Conservation (phyloP, 2,113 vertebrate species). For the Ictalurus punctatus region DNA sequence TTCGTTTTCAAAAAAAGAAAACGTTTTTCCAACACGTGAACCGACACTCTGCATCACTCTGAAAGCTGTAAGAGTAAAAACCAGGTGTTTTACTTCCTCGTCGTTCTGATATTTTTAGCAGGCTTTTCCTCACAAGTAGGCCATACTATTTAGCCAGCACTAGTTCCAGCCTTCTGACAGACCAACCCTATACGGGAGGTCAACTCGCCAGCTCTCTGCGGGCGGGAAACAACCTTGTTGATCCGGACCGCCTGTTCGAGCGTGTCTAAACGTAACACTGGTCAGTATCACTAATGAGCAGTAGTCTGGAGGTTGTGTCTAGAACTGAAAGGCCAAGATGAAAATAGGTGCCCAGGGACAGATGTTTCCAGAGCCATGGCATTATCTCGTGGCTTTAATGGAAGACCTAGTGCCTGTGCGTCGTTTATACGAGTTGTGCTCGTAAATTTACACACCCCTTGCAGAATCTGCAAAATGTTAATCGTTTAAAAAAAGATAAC, state of each 20-base stretch:
- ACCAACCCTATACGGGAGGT: constrained; percentile 9
- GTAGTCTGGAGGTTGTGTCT: constrained; percentile 14
- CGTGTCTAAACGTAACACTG: background rate
- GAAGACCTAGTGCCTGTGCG: background rate
- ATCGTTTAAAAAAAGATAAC: too few relatives aligned
- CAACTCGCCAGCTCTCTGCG: constrained; percentile 12
- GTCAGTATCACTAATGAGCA: constrained; percentile 38
- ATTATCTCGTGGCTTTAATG: constrained; percentile 5
- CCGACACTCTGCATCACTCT: background rate
- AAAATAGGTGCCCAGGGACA: constrained; percentile 28
- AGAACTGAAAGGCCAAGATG: constrained; percentile 28
- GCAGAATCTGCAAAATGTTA: too few relatives aligned
- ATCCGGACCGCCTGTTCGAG: constrained; percentile 43
- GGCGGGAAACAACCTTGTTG: constrained; percentile 32
- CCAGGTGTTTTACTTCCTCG: background rate
- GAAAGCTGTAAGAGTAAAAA: background rate
- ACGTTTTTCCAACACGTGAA: background rate
- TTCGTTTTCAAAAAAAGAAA: background rate
- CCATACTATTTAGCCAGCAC: background rate
- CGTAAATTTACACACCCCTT: too few relatives aligned
- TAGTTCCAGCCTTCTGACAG: constrained; percentile 40
- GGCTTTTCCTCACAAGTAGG: constrained; percentile 6
- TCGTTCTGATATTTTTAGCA: background rate
- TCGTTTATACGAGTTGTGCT: background rate
- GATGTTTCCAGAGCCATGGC: background rate